Evolutionary conservation across 2,888 invertebrate genomes (phyloP).

Genomic region (Epirrhoe tristata): DNA sequence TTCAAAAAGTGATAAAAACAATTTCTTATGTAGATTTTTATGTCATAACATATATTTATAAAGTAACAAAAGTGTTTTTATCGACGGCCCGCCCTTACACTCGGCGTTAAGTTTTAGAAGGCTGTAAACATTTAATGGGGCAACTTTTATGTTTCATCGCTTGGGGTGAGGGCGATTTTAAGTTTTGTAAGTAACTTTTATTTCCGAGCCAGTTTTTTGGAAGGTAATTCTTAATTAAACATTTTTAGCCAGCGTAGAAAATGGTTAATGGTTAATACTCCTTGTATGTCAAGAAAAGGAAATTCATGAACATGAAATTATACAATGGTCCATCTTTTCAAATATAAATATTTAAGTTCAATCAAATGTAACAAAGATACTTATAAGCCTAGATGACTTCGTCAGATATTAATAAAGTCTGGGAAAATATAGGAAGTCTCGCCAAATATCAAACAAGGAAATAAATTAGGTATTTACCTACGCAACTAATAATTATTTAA

Average conservation of each 20-base stretch:
- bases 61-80: conserved; percentile 57
- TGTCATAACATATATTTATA: conserved; percentile 49
- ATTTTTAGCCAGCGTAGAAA: neutral
- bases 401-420: neutral
- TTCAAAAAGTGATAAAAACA: conserved; percentile 45
- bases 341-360: no score
- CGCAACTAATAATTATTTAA: conserved; percentile 9
- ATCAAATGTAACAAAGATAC: no score
- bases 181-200: conserved; percentile 40
- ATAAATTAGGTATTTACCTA: no score
- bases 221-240: conserved; percentile 19
- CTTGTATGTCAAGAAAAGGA: neutral
- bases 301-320: no score
- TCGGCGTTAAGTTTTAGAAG: conserved; percentile 60
- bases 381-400: no score
- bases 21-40: conserved; percentile 45
- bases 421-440: neutral
- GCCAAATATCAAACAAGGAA: conserved; percentile 6
- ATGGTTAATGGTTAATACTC: neutral
- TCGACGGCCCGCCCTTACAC: conserved; percentile 49
- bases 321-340: no score
- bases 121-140: conserved; percentile 80
- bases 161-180: conserved; percentile 50
- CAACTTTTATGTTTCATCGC: conserved; percentile 71
- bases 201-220: conserved; percentile 17